Percentiles rank a stretch among this genome's conserved stretches.
These are phyloP conservation scores for Axis porcinus DNA, from an alignment of 2,113 vertebrate species.

Conservation along the genomic window DNA sequence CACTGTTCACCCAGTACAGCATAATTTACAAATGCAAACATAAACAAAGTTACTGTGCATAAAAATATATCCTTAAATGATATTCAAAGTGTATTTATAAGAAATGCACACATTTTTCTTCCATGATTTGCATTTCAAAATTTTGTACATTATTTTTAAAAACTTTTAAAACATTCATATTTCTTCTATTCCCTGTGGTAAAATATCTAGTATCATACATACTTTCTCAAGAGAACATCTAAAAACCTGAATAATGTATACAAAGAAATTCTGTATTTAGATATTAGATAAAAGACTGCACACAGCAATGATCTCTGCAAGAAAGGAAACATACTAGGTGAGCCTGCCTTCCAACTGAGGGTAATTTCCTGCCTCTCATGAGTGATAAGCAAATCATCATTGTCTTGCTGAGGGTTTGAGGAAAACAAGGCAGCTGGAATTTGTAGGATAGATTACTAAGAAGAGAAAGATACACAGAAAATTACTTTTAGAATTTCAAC, in stretches of 20 bases:
- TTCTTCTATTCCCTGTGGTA: background rate
- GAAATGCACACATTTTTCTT: background rate
- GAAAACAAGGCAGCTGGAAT: background rate
- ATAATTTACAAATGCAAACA: background rate
- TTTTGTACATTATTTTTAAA: background rate
- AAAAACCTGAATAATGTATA: background rate
- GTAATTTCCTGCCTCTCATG: background rate
- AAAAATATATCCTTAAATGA: background rate
- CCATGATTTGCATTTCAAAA: background rate
- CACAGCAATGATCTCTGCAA: background rate
- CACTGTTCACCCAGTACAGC: background rate
- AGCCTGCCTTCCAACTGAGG: background rate
- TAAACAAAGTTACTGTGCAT: background rate
- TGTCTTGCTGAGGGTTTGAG: background rate
- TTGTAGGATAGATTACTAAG: background rate
- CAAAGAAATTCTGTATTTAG: background rate
- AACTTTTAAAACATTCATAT: background rate
- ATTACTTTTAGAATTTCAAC: background rate
- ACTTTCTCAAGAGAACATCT: background rate
- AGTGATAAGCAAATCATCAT: no score
- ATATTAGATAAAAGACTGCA: background rate
- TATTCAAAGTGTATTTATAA: background rate
- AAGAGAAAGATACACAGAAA: background rate
- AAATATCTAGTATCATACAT: background rate
- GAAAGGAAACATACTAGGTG: background rate